Evolutionary conservation across 2,113 vertebrate genomes (phyloP).

Genomic region (Malurus elegans): DNA sequence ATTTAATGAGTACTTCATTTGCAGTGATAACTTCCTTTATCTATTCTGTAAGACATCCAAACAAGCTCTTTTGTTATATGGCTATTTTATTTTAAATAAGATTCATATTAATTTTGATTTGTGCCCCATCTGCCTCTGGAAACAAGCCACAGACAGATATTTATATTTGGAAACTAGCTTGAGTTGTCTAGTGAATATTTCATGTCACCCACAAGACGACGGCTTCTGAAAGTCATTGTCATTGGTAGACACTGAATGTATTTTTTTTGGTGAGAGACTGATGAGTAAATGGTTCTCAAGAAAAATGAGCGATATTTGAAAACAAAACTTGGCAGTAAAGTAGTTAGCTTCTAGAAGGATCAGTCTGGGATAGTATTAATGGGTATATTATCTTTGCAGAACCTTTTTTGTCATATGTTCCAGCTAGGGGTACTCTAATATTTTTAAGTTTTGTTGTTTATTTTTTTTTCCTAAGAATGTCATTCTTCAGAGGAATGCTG

Average conservation of each 20-base stretch:
- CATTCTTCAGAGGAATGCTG: not conserved
- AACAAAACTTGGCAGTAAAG: not conserved
- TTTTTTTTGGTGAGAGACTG: not conserved
- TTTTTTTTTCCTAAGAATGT: not conserved
- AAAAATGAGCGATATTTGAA: not conserved
- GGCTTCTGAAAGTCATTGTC: not conserved
- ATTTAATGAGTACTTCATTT: not conserved
- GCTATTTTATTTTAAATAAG: not conserved
- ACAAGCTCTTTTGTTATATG: not conserved
- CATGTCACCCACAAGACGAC: not conserved
- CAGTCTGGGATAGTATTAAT: not conserved
- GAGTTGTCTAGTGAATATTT: slow-evolving; percentile 20
- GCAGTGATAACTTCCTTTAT: not conserved
- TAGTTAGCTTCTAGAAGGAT: not conserved
- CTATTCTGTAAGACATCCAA: not conserved
- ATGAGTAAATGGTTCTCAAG: not conserved
- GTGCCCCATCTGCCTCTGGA: not conserved
- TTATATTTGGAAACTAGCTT: slow-evolving; percentile 19
- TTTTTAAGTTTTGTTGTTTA: not conserved
- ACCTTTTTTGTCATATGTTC: not conserved
- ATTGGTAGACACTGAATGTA: not conserved
- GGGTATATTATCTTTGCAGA: not conserved
- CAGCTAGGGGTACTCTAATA: not conserved
- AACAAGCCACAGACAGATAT: not conserved
- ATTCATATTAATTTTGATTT: not conserved